phyloP scores from a whole-genome alignment of 2,888 invertebrate genomes.

The Tachina lurida region DNA sequence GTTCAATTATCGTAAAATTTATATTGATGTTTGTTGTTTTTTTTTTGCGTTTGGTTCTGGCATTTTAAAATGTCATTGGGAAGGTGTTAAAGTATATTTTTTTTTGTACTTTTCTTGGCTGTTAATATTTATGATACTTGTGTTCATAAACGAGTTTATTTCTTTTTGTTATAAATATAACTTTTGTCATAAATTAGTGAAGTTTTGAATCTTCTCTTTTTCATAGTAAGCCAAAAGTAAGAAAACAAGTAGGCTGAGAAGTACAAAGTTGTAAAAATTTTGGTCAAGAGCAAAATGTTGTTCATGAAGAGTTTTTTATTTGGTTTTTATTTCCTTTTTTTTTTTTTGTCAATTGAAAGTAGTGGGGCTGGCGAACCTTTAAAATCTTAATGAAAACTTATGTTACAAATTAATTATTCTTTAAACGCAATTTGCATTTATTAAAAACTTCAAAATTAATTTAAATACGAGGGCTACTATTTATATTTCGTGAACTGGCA shows the following conservation, averaged over 20 bases:
- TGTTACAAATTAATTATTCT: no score
- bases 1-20: conserved; percentile 80
- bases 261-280: background rate
- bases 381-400: no score
- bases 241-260: background rate
- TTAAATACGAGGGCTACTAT: no score
- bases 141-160: conserved; percentile 18
- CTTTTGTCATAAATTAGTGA: conserved; percentile 52
- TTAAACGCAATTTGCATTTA: no score
- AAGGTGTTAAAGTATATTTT: conserved; percentile 59
- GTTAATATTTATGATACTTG: conserved; percentile 41
- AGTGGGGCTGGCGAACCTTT: no score
- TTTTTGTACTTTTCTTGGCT: background rate
- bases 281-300: no score
- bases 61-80: conserved; percentile 62
- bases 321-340: no score
- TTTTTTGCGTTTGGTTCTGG: conserved; percentile 30
- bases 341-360: background rate
- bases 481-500: no score
- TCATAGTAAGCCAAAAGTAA: background rate
- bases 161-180: conserved; percentile 43
- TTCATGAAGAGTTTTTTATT: background rate
- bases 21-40: conserved; percentile 74
- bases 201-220: conserved; percentile 14
- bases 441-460: no score